Evolutionary conservation across 2,797 vertebrate species (phyloP).

Genomic region (Australoheros facetus): DNA sequence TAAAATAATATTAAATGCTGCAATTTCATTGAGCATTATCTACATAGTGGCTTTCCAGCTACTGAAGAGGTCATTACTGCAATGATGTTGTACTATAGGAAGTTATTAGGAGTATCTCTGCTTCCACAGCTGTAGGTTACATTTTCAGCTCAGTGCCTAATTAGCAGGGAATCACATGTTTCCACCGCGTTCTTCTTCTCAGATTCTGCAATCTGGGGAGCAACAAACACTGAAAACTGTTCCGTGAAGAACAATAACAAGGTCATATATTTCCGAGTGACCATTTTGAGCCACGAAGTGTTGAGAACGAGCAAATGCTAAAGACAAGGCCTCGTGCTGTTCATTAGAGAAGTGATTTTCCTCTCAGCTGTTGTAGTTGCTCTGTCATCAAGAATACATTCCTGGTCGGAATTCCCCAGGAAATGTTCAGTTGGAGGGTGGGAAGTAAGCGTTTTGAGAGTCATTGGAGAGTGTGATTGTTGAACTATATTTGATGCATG

Average conservation of each 20-base stretch:
- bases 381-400: constrained; percentile 74
- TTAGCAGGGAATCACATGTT: constrained; percentile 27
- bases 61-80: constrained; percentile 63
- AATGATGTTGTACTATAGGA: constrained; percentile 59
- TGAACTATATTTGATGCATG: constrained; percentile 71
- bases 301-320: constrained; percentile 21
- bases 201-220: constrained; percentile 7
- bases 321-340: constrained; percentile 29
- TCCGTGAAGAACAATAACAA: constrained; percentile 11
- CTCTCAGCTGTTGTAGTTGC: constrained; percentile 71
- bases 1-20: constrained; percentile 30
- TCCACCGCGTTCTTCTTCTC: constrained; percentile 4
- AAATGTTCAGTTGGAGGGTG: constrained; percentile 66
- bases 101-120: constrained; percentile 51
- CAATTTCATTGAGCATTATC: constrained; percentile 40
- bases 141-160: constrained; percentile 28
- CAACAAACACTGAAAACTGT: neutral
- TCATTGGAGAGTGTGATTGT: constrained; percentile 69
- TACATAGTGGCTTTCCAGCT: constrained; percentile 47
- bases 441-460: constrained; percentile 57
- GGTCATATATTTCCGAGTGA: constrained; percentile 12
- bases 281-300: constrained; percentile 20
- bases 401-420: constrained; percentile 78
- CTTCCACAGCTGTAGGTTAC: constrained; percentile 49
- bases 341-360: constrained; percentile 68